Evolutionary conservation across 2,797 vertebrate genomes (phyloP).

Genomic region (Iguana delicatissima): DNA sequence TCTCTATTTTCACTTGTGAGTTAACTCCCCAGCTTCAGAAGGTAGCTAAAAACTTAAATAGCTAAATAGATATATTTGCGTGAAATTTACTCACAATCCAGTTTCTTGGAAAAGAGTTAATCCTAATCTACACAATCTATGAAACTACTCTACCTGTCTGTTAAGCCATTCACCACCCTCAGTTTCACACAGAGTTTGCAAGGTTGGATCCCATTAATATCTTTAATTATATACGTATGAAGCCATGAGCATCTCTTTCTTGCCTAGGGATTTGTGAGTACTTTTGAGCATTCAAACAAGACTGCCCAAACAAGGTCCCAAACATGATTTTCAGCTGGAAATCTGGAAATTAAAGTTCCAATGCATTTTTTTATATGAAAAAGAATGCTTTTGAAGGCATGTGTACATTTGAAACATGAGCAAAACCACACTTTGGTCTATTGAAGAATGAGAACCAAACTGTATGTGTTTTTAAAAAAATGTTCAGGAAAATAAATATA

Average conservation of each 20-base stretch:
- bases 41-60: neutral
- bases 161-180: neutral
- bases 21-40: neutral
- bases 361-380: too few species aligned
- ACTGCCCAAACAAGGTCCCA: neutral
- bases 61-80: neutral
- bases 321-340: neutral
- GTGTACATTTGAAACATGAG: neutral
- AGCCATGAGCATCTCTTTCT: neutral
- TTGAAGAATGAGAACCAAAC: neutral
- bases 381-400: neutral
- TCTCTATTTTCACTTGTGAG: neutral
- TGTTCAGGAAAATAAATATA: neutral
- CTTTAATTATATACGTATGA: neutral
- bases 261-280: neutral
- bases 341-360: neutral
- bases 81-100: neutral
- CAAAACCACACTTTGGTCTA: neutral
- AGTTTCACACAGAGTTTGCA: neutral
- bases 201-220: neutral
- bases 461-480: neutral
- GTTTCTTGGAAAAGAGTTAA: neutral
- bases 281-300: neutral
- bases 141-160: neutral
- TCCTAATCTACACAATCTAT: neutral